Base-by-base conservation (phyloP, 2,888 invertebrate species). In the Geotrupes spiniger region DNA sequence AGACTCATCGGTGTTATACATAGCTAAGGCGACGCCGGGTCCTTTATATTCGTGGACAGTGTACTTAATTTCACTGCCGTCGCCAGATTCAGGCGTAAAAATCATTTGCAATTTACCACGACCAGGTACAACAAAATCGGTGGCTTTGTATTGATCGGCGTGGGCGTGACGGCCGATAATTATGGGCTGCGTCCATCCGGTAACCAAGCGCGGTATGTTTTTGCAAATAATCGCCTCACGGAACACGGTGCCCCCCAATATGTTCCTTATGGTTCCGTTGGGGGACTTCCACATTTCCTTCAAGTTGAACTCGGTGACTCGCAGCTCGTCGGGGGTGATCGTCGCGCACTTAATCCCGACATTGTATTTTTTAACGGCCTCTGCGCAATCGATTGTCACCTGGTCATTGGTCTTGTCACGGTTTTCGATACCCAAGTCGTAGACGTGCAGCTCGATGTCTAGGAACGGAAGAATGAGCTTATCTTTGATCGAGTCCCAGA, bases 301-400 rank as follows among this genome's bases (percentile, higher is more conserved):
- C 58, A 92, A 71, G 1, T 89, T 88, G 68, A 92, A 90, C 72
- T 92, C 92, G 74, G 92, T 89, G 0, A 98, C 95, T 69, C 98
- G 81, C 27, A 91, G 89, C 73, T 98, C 98, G 72, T 98, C 98
- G 1, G 98, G 97, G 1, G 98, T 98, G 57, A 98, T 99, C 2
- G 98, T 92, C 15, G 98, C 98, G 76, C 99, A 99, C 74, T 99
- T 99, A 58, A 99, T 92, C 31, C 98, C 99, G 41, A 99, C 98
- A 74, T 94, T 96, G 78, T 95, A 97, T 70, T 93, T 92, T 71
- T 93, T 90, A 46, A 98, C 83, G 9, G 98, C 98, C 72, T 96
- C 87, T 4, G 98, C 98, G 72, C 96, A 95, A 60, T 98, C 98
- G 55, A 96, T 78, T 0, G 98, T 99, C 2, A 99, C 95, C 75